phyloP scores from a whole-genome alignment of 2,797 vertebrate species.

The Eidolon dupreanum region DNA sequence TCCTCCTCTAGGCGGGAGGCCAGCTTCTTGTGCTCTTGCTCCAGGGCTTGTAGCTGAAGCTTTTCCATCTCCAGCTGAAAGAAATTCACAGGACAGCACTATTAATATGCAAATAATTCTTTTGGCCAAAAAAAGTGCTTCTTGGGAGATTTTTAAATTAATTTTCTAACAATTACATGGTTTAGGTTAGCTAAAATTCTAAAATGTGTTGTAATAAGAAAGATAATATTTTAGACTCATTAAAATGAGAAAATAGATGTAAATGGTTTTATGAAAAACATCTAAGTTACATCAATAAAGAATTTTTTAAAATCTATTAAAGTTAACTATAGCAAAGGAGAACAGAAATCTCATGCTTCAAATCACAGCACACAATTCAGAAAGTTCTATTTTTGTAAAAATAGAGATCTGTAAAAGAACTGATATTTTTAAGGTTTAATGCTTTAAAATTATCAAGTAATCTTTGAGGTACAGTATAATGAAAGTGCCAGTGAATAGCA shows the following conservation, averaged over 20 bases:
- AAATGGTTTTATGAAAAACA: slow-evolving; percentile 6
- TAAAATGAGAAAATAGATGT: background rate
- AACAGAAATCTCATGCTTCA: background rate
- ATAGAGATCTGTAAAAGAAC: background rate
- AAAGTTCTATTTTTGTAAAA: slow-evolving; percentile 13
- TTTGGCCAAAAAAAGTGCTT: background rate
- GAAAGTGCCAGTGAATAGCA: background rate
- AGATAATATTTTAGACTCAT: background rate
- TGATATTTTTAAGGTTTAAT: background rate
- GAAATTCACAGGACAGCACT: slow-evolving; percentile 68
- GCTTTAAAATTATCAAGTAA: background rate
- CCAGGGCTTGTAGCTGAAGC: slow-evolving; percentile 94
- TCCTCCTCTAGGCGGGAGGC: slow-evolving; percentile 95
- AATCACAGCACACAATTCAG: background rate
- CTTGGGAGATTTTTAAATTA: background rate
- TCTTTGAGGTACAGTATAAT: background rate
- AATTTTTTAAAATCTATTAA: background rate
- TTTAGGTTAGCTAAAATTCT: slow-evolving; percentile 34
- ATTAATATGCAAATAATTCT: slow-evolving; percentile 38
- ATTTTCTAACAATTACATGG: background rate
- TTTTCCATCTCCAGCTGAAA: slow-evolving; percentile 97
- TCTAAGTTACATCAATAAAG: background rate
- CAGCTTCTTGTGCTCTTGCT: slow-evolving; percentile 96
- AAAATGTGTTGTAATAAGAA: background rate
- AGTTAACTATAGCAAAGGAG: background rate